Percentiles rank a stretch among this genome's conserved stretches.
Conservation (phyloP, 1,140 invertebrate genomes). For the Rhizoglyphus robini region DNA sequence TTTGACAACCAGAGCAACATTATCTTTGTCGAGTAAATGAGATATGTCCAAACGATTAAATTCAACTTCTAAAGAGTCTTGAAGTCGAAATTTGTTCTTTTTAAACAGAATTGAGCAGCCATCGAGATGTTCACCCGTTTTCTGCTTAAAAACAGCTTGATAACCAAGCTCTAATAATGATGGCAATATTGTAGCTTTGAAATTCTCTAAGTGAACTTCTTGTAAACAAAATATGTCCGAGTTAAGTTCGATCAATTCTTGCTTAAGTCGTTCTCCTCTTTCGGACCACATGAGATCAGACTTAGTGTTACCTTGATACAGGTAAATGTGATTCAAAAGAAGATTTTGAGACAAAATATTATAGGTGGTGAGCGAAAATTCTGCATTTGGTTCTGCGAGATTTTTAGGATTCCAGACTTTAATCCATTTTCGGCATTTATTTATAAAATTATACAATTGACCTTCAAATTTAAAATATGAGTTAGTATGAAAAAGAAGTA, state of each 20-base stretch:
- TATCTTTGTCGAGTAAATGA: slow-evolving; percentile 60
- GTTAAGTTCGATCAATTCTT: slow-evolving; percentile 22
- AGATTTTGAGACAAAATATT: slow-evolving; percentile 76
- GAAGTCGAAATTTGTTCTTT: slow-evolving; percentile 32
- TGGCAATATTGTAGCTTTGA: slow-evolving; percentile 44
- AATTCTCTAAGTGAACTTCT: slow-evolving; percentile 68
- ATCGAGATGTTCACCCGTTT: slow-evolving; percentile 53
- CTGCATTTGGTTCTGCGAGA: slow-evolving; percentile 19
- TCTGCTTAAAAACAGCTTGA: slow-evolving; percentile 52
- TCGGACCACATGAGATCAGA: slow-evolving; percentile 52
- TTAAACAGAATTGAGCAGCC: slow-evolving; percentile 74
- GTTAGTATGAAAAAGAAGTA: not conserved
- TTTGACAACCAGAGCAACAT: slow-evolving; percentile 67
- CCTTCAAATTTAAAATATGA: not conserved
- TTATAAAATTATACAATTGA: slow-evolving; percentile 15
- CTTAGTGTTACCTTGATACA: slow-evolving; percentile 51
- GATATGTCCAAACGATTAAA: slow-evolving; percentile 35
- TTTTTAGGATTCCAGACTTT: not conserved
- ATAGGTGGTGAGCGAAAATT: slow-evolving; percentile 51
- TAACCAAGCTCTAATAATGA: slow-evolving; percentile 38
- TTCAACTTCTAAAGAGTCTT: slow-evolving; percentile 47
- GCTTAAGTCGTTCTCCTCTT: slow-evolving; percentile 48
- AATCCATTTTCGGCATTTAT: slow-evolving; percentile 15
- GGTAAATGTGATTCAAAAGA: slow-evolving; percentile 52
- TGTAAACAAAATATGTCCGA: slow-evolving; percentile 38